Percentiles rank a stretch among this genome's conserved stretches.
phyloP scores from a whole-genome alignment of 2,797 vertebrate species.

The Semaprochilodus insignis region DNA sequence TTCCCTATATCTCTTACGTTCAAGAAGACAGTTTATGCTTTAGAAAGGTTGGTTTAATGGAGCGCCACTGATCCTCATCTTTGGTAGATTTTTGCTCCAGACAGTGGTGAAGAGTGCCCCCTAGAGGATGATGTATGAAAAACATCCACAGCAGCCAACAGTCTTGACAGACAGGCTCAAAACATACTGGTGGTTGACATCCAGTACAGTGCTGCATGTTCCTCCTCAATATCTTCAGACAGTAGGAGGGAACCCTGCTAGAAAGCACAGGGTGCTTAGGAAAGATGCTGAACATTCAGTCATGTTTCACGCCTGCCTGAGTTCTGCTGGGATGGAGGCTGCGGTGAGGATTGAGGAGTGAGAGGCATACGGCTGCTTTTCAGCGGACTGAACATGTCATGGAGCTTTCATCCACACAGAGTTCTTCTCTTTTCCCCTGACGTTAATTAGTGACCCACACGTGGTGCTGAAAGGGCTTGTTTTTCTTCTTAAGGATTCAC shows the following conservation, averaged over 20 bases:
- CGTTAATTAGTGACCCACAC: slow-evolving; percentile 56
- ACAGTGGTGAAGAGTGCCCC: slow-evolving; percentile 59
- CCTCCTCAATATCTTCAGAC: background rate
- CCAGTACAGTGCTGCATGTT: background rate
- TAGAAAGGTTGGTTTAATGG: background rate
- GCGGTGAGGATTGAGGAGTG: background rate
- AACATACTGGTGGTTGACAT: slow-evolving; percentile 16
- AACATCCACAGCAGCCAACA: background rate
- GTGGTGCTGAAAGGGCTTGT: slow-evolving; percentile 33
- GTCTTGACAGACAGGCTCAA: background rate
- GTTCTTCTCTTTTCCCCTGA: slow-evolving; percentile 33
- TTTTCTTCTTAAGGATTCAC: slow-evolving; percentile 49
- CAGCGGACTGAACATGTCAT: slow-evolving; percentile 23
- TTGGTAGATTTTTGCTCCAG: slow-evolving; percentile 6
- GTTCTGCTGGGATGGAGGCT: background rate
- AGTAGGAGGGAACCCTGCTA: background rate
- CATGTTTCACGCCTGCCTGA: background rate
- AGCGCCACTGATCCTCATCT: background rate
- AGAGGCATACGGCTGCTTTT: slow-evolving; percentile 17
- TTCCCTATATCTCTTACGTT: slow-evolving; percentile 7
- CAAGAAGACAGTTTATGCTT: background rate
- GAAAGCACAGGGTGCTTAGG: background rate
- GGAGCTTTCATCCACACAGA: slow-evolving; percentile 17
- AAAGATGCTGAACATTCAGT: background rate
- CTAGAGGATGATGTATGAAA: slow-evolving; percentile 38